These are phyloP conservation scores for Acanthacorydalis orientalis DNA, from an alignment of 2,888 invertebrate genomes.

Conservation along the genomic window DNA sequence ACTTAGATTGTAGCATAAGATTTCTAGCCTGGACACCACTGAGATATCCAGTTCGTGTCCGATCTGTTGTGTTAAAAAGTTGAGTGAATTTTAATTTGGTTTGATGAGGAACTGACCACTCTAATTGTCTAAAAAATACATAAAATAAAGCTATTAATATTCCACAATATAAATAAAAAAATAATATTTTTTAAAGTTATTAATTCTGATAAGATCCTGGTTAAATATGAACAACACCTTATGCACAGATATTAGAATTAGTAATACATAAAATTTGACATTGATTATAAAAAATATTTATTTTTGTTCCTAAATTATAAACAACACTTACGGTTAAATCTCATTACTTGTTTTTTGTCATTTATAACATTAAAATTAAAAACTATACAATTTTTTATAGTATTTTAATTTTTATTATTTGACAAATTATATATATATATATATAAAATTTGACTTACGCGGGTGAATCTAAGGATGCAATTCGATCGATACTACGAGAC, in stretches of 20 bases:
- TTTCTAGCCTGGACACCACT: constrained; percentile 86
- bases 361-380: too few species aligned
- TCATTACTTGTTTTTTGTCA: too few species aligned
- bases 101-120: constrained; percentile 78
- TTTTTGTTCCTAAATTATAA: too few species aligned
- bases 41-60: constrained; percentile 69
- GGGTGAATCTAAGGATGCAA: constrained; percentile 26
- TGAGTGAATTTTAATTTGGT: constrained; percentile 84
- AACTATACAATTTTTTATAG: too few species aligned
- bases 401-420: too few species aligned
- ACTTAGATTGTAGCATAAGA: constrained; percentile 81
- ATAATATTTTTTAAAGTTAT: too few species aligned
- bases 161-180: neutral
- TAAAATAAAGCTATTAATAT: constrained; percentile 3
- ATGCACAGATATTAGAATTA: too few species aligned
- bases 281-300: too few species aligned
- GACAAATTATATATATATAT: too few species aligned
- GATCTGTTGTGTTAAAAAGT: constrained; percentile 83
- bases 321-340: too few species aligned
- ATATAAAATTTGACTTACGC: constrained; percentile 17
- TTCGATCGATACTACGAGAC: constrained; percentile 22
- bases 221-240: too few species aligned
- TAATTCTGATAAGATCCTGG: neutral
- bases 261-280: too few species aligned
- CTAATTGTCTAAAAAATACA: constrained; percentile 29